Evolutionary conservation across 2,797 vertebrate genomes (phyloP).

Genomic region (Tenualosa thibaudeaui): DNA sequence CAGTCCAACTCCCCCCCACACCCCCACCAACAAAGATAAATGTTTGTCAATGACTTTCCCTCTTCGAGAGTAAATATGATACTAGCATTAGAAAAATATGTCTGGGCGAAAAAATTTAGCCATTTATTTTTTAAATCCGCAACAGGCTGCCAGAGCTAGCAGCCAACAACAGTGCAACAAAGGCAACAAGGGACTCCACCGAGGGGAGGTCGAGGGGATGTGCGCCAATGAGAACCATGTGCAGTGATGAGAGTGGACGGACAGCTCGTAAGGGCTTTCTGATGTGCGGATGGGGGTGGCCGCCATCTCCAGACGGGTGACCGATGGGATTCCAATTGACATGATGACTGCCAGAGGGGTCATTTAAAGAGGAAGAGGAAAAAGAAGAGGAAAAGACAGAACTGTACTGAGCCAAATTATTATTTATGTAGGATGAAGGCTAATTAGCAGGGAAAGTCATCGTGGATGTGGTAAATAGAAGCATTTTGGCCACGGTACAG

Average conservation of each 20-base stretch:
- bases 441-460: background rate
- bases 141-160: background rate
- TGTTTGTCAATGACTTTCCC: constrained; percentile 26
- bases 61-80: constrained; percentile 24
- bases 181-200: background rate
- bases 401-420: constrained; percentile 26
- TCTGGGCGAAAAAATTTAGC: background rate
- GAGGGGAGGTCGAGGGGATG: background rate
- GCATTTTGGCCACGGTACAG: background rate
- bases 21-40: background rate
- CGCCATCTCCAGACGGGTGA: constrained; percentile 32
- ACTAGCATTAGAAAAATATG: constrained; percentile 33
- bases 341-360: constrained; percentile 27
- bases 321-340: constrained; percentile 31
- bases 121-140: constrained; percentile 37
- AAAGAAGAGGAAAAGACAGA: background rate
- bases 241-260: constrained; percentile 32
- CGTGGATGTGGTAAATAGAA: constrained; percentile 24
- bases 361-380: constrained; percentile 1
- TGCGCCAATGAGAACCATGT: constrained; percentile 39
- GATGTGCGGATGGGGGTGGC: constrained; percentile 37
- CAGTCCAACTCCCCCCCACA: background rate
- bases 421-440: constrained; percentile 21
- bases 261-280: constrained; percentile 21
- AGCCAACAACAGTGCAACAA: background rate